Base-by-base conservation (phyloP, 2,797 vertebrate genomes). In the Oceanodroma leucorhoa region DNA sequence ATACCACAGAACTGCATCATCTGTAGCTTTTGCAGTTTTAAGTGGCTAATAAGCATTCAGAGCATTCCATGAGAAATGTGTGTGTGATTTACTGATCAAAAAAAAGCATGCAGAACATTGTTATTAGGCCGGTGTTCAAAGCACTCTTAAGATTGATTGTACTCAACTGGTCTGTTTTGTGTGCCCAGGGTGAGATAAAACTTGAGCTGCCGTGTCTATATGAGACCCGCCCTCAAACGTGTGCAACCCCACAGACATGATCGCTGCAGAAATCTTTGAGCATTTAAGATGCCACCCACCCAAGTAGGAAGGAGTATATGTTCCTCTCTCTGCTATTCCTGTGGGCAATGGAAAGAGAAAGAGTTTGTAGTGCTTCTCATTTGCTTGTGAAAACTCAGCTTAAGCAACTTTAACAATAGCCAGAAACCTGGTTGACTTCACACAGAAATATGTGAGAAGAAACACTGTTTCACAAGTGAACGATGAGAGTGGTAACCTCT, bases 181-280 rank as follows among this genome's bases (percentile, higher is more conserved):
- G 41, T 41, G 48, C 15, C 6, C 34, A 50, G 7, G 17, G 14
- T 61, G 38, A 67, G 34, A 10, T 45, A 34, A 54, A 66, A 48
- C 24, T 48, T 34, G 21, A 75, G 12, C 17, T 75, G 22, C 9
- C 16, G 8, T 32, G 12, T 50, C 62, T 15, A 5, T 32, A 55
- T 54, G 15, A 67, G 8, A 69, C 36, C 11, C 72, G 7, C 4
- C 53, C 17, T 61, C 17, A 61, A 32, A 66, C 1, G 0, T 24
- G 6, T 54, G 58, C 29, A 51, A 43, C 8, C 4, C 16, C 17
- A 26, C 16, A 60, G n/a, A 16, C 5, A 4, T 0, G 1, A 15
- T 14, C 2, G 5, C 22, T 30, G n/a, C 21, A 73, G 24, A 43
- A 73, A 40, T 40, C 6, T 45, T 32, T 41, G 53, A 41, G 29